Evolutionary conservation across 2,888 invertebrate genomes (phyloP).

Genomic region (Parascotia fuliginaria): DNA sequence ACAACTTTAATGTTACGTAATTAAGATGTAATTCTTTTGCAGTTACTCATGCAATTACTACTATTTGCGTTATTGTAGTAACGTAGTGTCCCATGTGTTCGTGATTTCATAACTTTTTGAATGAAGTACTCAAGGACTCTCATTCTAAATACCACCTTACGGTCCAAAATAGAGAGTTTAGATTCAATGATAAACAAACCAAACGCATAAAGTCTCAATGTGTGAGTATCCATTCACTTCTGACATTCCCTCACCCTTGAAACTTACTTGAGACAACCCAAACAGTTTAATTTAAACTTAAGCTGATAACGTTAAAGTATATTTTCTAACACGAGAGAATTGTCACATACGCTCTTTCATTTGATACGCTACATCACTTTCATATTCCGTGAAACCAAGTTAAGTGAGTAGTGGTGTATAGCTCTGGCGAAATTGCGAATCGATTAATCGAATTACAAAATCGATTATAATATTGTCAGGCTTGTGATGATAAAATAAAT

Average conservation of each 20-base stretch:
- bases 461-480: background rate
- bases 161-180: background rate
- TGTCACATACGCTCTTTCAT: constrained; percentile 16
- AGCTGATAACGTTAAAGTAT: rapidly evolving
- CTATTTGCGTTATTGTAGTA: constrained; percentile 19
- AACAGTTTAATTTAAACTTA: constrained; percentile 24
- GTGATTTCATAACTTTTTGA: constrained; percentile 50
- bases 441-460: background rate
- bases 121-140: constrained; percentile 38
- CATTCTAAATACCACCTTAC: constrained; percentile 32
- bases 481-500: background rate
- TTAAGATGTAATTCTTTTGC: constrained; percentile 37
- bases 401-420: constrained; percentile 24
- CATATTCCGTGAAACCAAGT: constrained; percentile 54
- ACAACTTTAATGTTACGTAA: constrained; percentile 21
- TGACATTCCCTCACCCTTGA: constrained; percentile 32
- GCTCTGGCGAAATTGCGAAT: constrained; percentile 14
- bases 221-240: constrained; percentile 65
- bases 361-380: constrained; percentile 42
- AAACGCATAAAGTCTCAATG: constrained; percentile 35
- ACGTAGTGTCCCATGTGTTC: constrained; percentile 41
- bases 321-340: background rate
- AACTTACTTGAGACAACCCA: constrained; percentile 13
- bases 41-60: constrained; percentile 35
- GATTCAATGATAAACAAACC: constrained; percentile 11